Evolutionary conservation across 2,113 vertebrate genomes (phyloP).

Genomic region (Nycticryphes semicollaris): DNA sequence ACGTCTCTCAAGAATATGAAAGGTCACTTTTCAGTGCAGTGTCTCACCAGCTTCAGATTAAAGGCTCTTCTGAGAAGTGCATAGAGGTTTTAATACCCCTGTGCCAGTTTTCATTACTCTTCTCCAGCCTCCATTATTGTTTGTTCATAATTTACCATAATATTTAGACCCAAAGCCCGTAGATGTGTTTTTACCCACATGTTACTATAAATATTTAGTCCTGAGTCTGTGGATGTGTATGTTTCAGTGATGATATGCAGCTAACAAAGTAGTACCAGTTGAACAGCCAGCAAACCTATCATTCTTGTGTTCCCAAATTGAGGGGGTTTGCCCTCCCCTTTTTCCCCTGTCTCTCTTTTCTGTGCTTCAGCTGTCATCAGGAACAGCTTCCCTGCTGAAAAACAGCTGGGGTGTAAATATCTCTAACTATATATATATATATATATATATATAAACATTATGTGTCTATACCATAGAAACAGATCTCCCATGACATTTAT

Average conservation of each 20-base stretch:
- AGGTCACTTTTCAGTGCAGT: not conserved
- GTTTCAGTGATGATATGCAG: not conserved
- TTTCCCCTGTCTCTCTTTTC: not conserved
- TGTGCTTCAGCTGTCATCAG: not conserved
- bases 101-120: not conserved
- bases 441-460: constrained; percentile 16
- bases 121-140: not conserved
- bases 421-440: not conserved
- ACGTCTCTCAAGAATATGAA: not conserved
- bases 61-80: not conserved
- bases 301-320: not conserved
- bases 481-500: constrained; percentile 58
- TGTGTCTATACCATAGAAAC: not conserved
- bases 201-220: not conserved
- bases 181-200: not conserved
- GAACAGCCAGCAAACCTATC: not conserved
- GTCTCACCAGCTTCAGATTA: not conserved
- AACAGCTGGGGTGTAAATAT: constrained; percentile 24
- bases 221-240: not conserved
- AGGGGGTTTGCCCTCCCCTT: not conserved
- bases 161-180: not conserved
- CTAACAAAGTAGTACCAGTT: not conserved
- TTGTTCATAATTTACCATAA: not conserved
- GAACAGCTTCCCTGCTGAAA: not conserved
- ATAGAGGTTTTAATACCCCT: not conserved